A percentile compares a stretch with the other conserved stretches of the same genome.
Evolutionary conservation across 2,888 invertebrate genomes (phyloP).

Genomic region (Branchellion lobata): DNA sequence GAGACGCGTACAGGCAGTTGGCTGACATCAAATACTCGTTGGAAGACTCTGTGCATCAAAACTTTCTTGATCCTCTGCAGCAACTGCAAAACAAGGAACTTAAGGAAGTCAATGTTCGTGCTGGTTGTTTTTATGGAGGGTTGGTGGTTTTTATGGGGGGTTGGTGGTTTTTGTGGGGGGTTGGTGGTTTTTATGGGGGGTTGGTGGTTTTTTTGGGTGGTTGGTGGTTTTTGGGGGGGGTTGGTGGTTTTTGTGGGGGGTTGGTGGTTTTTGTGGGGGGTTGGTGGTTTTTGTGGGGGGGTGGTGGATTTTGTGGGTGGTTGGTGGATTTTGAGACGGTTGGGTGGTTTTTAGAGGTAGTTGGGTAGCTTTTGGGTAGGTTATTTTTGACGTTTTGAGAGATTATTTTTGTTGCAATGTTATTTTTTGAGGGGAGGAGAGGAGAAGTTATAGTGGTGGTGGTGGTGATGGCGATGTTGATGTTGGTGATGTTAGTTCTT

Average conservation of each 20-base stretch:
- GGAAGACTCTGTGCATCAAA: slow-evolving; percentile 99
- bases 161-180: background rate
- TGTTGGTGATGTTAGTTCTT: background rate
- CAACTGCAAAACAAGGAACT: slow-evolving; percentile 97
- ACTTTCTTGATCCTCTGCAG: slow-evolving; percentile 95
- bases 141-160: too few species aligned
- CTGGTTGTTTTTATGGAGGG: slow-evolving; percentile 54
- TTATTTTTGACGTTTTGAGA: too few species aligned
- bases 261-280: too few species aligned
- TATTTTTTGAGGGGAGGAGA: background rate
- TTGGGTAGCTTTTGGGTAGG: background rate
- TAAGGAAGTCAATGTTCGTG: slow-evolving; percentile 98
- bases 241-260: slow-evolving; percentile 54
- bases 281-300: background rate
- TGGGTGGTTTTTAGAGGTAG: too few species aligned
- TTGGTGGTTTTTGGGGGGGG: slow-evolving; percentile 52
- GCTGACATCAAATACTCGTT: slow-evolving; percentile 97
- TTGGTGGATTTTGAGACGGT: too few species aligned
- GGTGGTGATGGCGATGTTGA: background rate
- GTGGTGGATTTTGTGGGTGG: background rate
- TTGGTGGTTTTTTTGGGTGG: too few species aligned
- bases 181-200: background rate
- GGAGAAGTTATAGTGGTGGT: background rate
- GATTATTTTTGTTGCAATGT: too few species aligned
- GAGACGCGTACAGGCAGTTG: slow-evolving; percentile 95